These are phyloP conservation scores for Bolinopsis microptera DNA, from an alignment of 37 sponge, comb jelly and placozoan genomes.

Conservation along the genomic window DNA sequence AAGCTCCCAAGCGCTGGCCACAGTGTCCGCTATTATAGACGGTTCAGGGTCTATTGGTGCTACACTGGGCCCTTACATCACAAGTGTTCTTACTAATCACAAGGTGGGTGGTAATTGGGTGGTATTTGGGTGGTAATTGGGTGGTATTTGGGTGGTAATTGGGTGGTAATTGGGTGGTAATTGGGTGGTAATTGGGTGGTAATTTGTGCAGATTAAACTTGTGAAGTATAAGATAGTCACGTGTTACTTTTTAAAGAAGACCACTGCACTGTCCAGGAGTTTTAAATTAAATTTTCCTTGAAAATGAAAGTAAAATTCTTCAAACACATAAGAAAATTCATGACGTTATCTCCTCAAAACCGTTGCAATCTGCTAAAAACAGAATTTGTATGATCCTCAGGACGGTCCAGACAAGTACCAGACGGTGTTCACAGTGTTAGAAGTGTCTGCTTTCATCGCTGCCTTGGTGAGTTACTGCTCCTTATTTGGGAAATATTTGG, in stretches of 20 bases:
- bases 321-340: too few species aligned
- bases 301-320: too few species aligned
- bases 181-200: too few species aligned
- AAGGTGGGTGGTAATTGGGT: not conserved
- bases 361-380: too few species aligned
- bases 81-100: conserved; percentile 56
- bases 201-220: not conserved
- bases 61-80: conserved; percentile 68
- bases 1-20: conserved; percentile 67
- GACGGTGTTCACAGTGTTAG: conserved; percentile 7
- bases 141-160: too few species aligned
- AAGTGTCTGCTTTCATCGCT: not conserved
- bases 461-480: conserved; percentile 44
- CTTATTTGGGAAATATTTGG: too few species aligned
- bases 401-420: not conserved
- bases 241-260: not conserved
- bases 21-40: conserved; percentile 70
- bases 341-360: too few species aligned
- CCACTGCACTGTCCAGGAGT: too few species aligned
- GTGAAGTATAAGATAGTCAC: not conserved
- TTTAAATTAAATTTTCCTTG: too few species aligned
- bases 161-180: too few species aligned
- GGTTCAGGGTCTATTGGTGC: conserved; percentile 69
- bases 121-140: too few species aligned
- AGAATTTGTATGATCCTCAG: too few species aligned